Evolutionary conservation across 2,888 invertebrate genomes (phyloP), one percentile per base, ranked within the genome.

Genomic region (Ecliptopera silaceata): DNA sequence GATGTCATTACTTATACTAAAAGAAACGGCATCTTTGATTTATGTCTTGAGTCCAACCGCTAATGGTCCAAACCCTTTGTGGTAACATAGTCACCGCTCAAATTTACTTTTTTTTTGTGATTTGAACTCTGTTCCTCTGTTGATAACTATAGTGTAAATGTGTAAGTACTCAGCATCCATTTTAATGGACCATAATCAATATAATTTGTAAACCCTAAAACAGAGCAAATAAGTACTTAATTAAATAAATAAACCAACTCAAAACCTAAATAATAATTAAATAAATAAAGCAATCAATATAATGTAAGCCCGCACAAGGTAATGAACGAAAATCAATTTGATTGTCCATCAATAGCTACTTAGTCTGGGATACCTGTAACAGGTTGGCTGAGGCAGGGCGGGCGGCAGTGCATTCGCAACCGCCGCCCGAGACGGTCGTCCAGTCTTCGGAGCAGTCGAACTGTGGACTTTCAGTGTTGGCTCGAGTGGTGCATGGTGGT

Each of bases 271-370:
- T 10, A 8, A 8, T 36, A 36, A 36, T 36, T 36, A 2, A 15
- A 36, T 36, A 36, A 36, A 36, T 36, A 36, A 12, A 36, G 15
- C 15, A 10, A 36, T 2, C 20, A 45, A 45, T n/a, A 52, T 34
- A 36, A n/a, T 6, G 26, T 26, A 26, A 46, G 36, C 13, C 22
- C 42, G 13, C 42, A 26, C 42, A 4, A 39, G 44, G 56, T 47
- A 48, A 49, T 49, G 52, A 26, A 74, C 64, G 80, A 79, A 83
- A 86, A 87, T 87, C 87, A 86, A 88, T 89, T 83, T 77, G 71
- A 81, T 80, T 85, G 82, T 82, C 83, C 88, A 83, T 88, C 89
- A 86, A 88, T 88, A 88, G 86, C 84, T 89, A 88, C 87, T 88
- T 82, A 83, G 22, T 8, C 22, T 41, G 42, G 77, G 74, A 73